Evolutionary conservation across 2,888 invertebrate species (phyloP).

Genomic region (Meiosimyza decipiens): DNA sequence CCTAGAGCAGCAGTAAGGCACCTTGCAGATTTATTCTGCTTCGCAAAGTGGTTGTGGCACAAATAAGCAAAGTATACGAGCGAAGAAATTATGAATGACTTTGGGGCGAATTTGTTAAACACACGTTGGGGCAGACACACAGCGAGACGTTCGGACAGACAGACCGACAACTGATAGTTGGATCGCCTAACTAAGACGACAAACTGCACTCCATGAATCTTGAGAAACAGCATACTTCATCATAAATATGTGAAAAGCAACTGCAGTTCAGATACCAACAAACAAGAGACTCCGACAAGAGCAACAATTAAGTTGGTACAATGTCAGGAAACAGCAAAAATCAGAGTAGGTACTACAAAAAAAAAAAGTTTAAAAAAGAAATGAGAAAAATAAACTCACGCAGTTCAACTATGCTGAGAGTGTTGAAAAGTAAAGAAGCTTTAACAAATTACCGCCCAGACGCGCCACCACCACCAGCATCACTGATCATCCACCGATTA

Average conservation of each 20-base stretch:
- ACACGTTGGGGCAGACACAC: conserved; percentile 29
- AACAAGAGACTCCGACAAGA: conserved; percentile 40
- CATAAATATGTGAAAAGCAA: conserved; percentile 45
- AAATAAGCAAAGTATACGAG: no score
- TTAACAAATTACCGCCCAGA: conserved; percentile 65
- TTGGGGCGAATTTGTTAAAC: conserved; percentile 42
- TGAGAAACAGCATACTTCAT: conserved; percentile 48
- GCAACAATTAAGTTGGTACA: conserved; percentile 48
- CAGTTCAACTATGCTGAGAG: conserved; percentile 42
- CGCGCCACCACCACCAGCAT: conserved; percentile 40
- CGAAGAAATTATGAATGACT: conserved; percentile 47
- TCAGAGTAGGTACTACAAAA: not conserved
- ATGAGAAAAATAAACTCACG: conserved; percentile 39
- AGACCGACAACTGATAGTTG: no score
- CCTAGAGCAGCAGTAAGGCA: not conserved
- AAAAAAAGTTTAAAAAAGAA: conserved; percentile 7
- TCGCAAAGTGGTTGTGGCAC: no score
- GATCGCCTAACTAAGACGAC: conserved; percentile 15
- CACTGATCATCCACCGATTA: not conserved
- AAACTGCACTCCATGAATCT: conserved; percentile 49
- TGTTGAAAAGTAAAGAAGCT: conserved; percentile 66
- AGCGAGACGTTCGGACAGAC: not conserved
- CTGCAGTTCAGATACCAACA: conserved; percentile 29
- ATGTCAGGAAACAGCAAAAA: not conserved
- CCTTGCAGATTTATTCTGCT: not conserved